phyloP scores from a whole-genome alignment of 2,113 vertebrate species.

The Taxidea taxus region DNA sequence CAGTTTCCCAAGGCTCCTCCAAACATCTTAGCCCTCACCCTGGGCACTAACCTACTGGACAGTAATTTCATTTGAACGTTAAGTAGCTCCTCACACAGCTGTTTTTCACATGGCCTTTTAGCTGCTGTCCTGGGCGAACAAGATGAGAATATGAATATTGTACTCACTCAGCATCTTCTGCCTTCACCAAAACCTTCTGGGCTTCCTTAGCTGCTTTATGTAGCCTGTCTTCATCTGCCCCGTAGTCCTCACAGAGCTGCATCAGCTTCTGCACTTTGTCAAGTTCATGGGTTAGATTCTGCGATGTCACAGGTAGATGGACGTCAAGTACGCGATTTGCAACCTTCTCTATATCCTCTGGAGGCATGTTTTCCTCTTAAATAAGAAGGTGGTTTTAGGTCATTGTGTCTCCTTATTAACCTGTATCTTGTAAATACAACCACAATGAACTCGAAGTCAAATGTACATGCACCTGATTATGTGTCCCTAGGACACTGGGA shows the following conservation, averaged over 20 bases:
- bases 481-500: background rate
- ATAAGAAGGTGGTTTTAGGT: constrained; percentile 51
- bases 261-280: constrained; percentile 78
- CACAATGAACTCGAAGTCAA: background rate
- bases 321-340: constrained; percentile 85
- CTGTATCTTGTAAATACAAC: background rate
- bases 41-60: background rate
- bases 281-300: constrained; percentile 82
- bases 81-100: background rate
- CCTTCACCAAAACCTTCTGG: constrained; percentile 79
- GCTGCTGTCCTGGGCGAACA: background rate
- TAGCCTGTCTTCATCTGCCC: constrained; percentile 73
- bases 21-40: background rate
- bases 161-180: constrained; percentile 83
- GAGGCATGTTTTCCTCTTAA: constrained; percentile 85
- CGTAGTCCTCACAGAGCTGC: constrained; percentile 72
- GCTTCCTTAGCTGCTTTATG: constrained; percentile 66
- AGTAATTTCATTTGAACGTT: background rate
- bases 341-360: constrained; percentile 89
- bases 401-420: background rate
- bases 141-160: background rate
- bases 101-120: background rate
- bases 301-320: constrained; percentile 80
- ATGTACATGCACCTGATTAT: background rate
- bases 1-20: background rate